phyloP scores from a whole-genome alignment of 2,797 vertebrate genomes.

The Chelon labrosus region DNA sequence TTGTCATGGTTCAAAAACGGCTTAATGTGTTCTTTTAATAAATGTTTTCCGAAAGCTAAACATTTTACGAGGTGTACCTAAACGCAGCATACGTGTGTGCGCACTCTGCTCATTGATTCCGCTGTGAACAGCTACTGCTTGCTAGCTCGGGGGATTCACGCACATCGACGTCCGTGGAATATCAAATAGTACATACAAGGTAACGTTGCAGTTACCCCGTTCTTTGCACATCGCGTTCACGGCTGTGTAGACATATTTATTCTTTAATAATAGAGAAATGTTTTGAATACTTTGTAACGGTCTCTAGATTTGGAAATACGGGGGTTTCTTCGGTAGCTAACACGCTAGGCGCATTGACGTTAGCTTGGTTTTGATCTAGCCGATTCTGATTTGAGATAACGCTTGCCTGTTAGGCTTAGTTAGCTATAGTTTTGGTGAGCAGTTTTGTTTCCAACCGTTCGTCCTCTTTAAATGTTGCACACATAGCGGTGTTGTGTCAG shows the following conservation, averaged over 20 bases:
- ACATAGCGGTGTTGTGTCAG: accelerated
- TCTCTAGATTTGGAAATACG: neutral
- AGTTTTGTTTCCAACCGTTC: neutral
- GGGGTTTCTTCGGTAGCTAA: conserved; percentile 11
- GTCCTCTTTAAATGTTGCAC: accelerated
- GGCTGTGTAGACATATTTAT: accelerated
- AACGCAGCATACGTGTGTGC: conserved; percentile 45
- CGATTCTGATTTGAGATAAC: neutral
- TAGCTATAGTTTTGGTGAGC: neutral
- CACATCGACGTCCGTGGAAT: conserved; percentile 26
- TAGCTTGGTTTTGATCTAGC: conserved; percentile 24
- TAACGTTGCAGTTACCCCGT: neutral
- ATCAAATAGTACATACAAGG: conserved; percentile 37
- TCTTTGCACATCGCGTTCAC: accelerated
- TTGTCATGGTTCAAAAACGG: neutral
- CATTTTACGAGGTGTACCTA: neutral
- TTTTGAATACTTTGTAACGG: neutral
- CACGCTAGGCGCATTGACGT: conserved; percentile 14
- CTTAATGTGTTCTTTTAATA: no score
- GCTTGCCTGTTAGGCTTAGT: neutral
- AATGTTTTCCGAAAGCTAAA: accelerated
- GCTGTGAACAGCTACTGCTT: neutral
- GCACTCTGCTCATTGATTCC: neutral
- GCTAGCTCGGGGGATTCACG: conserved; percentile 13
- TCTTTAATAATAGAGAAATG: accelerated